Percentiles rank a stretch among this genome's conserved stretches.
Conservation (phyloP, 1,140 invertebrate species). For the Olivierus martensii region DNA sequence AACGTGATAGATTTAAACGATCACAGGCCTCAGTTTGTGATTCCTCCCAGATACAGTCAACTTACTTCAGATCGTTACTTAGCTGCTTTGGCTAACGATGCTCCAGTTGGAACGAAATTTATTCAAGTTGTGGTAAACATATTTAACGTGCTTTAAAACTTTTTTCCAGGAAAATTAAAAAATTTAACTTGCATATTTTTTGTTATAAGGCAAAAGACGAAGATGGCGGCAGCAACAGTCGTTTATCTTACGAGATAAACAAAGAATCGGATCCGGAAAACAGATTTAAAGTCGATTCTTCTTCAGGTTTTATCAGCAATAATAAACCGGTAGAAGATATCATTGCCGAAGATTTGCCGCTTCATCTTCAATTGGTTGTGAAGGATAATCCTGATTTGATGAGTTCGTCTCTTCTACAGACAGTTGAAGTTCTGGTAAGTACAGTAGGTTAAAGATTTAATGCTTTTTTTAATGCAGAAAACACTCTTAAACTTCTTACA, state of each 20-base stretch:
- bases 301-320: conserved; percentile 56
- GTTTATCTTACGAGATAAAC: conserved; percentile 52
- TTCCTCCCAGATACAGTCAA: conserved; percentile 37
- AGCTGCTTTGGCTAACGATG: conserved; percentile 50
- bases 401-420: conserved; percentile 20
- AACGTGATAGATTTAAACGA: conserved; percentile 76
- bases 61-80: conserved; percentile 43
- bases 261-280: conserved; percentile 42
- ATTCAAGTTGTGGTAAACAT: conserved; percentile 48
- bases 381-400: conserved; percentile 47
- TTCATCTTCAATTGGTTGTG: conserved; percentile 55
- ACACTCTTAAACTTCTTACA: no score
- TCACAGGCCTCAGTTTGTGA: conserved; percentile 64
- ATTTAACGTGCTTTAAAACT: neutral
- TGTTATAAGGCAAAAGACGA: conserved; percentile 52
- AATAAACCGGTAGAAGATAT: conserved; percentile 52
- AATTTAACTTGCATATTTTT: conserved; percentile 5
- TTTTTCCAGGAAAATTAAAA: neutral
- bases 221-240: conserved; percentile 63
- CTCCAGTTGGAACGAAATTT: conserved; percentile 52
- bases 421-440: conserved; percentile 47
- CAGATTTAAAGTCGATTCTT: conserved; percentile 56
- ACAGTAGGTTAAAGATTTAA: no score
- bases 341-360: conserved; percentile 45
- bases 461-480: no score